Conservation (phyloP, 2,888 invertebrate genomes). For the Parnassius glacialis region DNA sequence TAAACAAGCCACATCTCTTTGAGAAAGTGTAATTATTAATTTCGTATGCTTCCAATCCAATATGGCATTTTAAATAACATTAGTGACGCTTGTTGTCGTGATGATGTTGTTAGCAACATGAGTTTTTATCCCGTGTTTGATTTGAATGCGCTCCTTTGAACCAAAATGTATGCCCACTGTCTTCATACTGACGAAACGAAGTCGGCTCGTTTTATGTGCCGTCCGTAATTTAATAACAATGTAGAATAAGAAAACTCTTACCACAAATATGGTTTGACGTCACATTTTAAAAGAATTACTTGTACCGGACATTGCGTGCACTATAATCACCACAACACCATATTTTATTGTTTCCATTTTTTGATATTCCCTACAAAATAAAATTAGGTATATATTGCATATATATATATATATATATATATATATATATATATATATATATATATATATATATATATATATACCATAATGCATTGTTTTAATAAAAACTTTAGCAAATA, state of each 20-base stretch:
- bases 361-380: too few relatives aligned
- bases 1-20: slow-evolving; percentile 47
- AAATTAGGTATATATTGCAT: too few relatives aligned
- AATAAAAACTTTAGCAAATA: too few relatives aligned
- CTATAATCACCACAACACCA: too few relatives aligned
- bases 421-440: too few relatives aligned
- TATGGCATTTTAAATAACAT: slow-evolving; percentile 62
- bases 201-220: slow-evolving; percentile 21
- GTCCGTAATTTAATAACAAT: slow-evolving; percentile 23
- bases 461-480: too few relatives aligned
- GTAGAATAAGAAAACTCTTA: slow-evolving; percentile 8
- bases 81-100: slow-evolving; percentile 64
- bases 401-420: too few relatives aligned
- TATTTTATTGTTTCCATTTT: too few relatives aligned
- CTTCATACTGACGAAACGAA: slow-evolving; percentile 18
- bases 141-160: slow-evolving; percentile 58
- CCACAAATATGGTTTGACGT: neutral
- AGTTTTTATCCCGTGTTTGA: slow-evolving; percentile 60
- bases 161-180: slow-evolving; percentile 43
- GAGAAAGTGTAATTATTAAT: slow-evolving; percentile 68
- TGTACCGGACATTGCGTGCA: too few relatives aligned
- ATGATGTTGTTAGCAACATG: slow-evolving; percentile 70
- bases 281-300: neutral
- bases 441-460: too few relatives aligned
- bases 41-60: slow-evolving; percentile 72